Evolutionary conservation across 2,888 invertebrate species (phyloP), one percentile per base, ranked within the genome.

Genomic region (Venusia cambrica): DNA sequence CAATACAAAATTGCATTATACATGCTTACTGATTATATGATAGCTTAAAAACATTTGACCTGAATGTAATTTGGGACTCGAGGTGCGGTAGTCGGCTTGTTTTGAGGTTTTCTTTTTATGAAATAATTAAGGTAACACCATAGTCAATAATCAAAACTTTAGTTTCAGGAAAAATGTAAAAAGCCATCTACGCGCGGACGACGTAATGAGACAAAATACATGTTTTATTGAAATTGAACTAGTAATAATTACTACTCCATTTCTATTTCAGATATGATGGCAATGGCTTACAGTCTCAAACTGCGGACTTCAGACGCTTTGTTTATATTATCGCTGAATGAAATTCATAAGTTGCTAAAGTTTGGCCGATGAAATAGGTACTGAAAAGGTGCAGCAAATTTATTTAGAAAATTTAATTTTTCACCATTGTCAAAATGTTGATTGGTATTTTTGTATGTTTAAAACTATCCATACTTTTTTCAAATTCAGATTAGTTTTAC

Each of bases 211-310:
- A 63, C 45, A 52, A 53, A 45, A 74, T 76, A 77, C 76, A 76
- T 73, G 77, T 70, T 40, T 68, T 55, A n/a, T n/a, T n/a, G n/a
- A 45, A 68, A 62, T 68, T 65, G 56, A 43, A 62, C 40, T 54
- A 60, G 63, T 51, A 61, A 63, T 60, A 59, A 64, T 73, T 77
- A 76, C 77, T 70, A 62, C 64, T 64, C 54, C 69, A 71, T 85
- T 85, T 83, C 74, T 80, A 77, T 85, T 85, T 84, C 85, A 85
- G 85, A 85, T 85, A 69, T 75, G 80, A 83, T 81, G 79, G 71
- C 80, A 70, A 68, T 60, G 70, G 68, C 68, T 73, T 69, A 75
- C 75, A 63, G 71, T 77, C 71, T 65, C 78, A 71, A 76, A 79
- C 78, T 41, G 81, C 70, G 75, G 69, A 66, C 73, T 38, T 69